phyloP scores from a whole-genome alignment of 2,113 vertebrate genomes.

The Gracilinanus agilis region DNA sequence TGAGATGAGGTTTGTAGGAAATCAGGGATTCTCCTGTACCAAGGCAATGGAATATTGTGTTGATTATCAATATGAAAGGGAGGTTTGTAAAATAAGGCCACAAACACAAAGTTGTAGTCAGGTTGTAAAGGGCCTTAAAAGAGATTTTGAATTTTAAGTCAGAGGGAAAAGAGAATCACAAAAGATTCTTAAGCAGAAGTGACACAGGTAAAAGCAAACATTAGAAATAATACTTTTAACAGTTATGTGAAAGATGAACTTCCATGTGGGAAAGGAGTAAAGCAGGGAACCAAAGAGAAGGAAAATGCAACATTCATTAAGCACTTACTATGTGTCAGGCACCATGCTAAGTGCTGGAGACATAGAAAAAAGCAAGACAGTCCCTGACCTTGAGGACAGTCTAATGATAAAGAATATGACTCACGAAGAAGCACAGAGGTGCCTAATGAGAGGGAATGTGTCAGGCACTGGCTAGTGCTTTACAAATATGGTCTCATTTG shows the following conservation, averaged over 20 bases:
- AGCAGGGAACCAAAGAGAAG: neutral
- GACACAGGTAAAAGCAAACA: neutral
- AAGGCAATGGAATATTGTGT: neutral
- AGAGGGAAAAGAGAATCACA: neutral
- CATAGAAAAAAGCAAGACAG: neutral
- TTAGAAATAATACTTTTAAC: no score
- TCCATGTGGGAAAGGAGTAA: neutral
- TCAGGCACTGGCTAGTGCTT: neutral
- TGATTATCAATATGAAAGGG: neutral
- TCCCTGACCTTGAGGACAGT: neutral
- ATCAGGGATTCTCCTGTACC: neutral
- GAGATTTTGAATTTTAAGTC: neutral
- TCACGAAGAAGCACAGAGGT: neutral
- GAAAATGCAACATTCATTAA: neutral
- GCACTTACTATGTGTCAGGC: neutral
- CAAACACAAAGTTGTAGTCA: neutral
- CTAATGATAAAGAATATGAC: neutral
- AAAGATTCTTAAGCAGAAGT: neutral
- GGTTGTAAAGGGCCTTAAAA: neutral
- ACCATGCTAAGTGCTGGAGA: neutral
- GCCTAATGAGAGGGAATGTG: neutral
- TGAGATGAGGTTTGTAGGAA: neutral
- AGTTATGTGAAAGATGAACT: neutral
- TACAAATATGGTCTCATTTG: neutral
- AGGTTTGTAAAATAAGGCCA: neutral